Evolutionary conservation across 2,113 vertebrate genomes (phyloP), one percentile per base, ranked within the genome.

Genomic region (Ciconia stormi): DNA sequence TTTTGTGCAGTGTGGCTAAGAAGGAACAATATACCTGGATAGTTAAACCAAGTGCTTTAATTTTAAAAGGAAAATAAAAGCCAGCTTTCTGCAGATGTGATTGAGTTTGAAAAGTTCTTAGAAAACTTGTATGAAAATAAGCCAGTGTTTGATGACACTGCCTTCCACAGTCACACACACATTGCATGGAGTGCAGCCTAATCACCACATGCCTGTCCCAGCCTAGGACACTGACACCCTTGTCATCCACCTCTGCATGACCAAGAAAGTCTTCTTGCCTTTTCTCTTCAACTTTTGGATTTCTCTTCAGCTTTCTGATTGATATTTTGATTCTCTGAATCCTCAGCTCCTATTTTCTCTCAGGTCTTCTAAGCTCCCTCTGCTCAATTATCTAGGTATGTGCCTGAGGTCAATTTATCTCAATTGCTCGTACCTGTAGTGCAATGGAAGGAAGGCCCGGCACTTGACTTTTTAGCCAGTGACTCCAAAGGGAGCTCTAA

Each of bases 321-420:
- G 0, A 32, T 77, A 73, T 44, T 82, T 86, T 83, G 29, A 47
- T 83, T 66, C 17, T 65, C 70, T 73, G 23, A 63, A n/a, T 36
- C 18, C 16, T 46, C 50, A 74, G 18, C 16, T 90, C 36, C 20
- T 63, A 5, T 56, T 79, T 92, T 90, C 22, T 69, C 29, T 71
- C 27, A 56, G 18, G 4, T 85, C 21, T 88, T 92, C 56, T 56
- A 86, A 76, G 25, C 16, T 66, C 25, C 7, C 9, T 84, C 17
- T 73, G 7, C 36, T 81, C 9, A 4, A 20, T 80, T 47, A 72
- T 17, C 10, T 59, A 32, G 0, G 0, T 32, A 27, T 7, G 10
- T 55, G 3, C 10, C 58, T 73, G 53, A 87, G 20, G n/a, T 42
- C 30, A 30, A 15, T 47, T 94, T 71, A 25, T 46, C 42, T 78